Evolutionary conservation across 1,140 invertebrate genomes (phyloP).

Genomic region (Matsumurasca onukii): DNA sequence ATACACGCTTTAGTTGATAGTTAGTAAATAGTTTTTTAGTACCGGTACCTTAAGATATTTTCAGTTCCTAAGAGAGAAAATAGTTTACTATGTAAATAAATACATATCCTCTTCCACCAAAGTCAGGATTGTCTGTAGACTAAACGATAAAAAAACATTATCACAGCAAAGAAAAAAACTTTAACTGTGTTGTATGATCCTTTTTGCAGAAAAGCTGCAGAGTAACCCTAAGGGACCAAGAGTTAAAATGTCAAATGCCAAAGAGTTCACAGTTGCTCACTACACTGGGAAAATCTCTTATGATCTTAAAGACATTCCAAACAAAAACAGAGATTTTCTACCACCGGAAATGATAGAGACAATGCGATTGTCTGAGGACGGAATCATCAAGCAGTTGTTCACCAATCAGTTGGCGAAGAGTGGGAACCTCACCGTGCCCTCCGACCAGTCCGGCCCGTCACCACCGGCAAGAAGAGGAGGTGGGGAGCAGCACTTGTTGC

Average conservation of each 20-base stretch:
- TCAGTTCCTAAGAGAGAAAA: too few relatives aligned
- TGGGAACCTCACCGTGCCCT: constrained; percentile 60
- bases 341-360: constrained; percentile 84
- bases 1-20: too few relatives aligned
- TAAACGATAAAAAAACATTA: too few relatives aligned
- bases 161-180: too few relatives aligned
- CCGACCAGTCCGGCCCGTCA: constrained; percentile 31
- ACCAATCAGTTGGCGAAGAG: constrained; percentile 83
- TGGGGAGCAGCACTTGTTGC: constrained; percentile 56
- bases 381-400: constrained; percentile 76
- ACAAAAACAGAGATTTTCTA: constrained; percentile 87
- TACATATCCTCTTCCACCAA: too few relatives aligned
- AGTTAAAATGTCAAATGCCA: constrained; percentile 60
- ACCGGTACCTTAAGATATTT: too few relatives aligned
- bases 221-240: constrained; percentile 55
- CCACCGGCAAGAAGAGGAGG: constrained; percentile 39
- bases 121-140: too few relatives aligned
- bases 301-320: constrained; percentile 74
- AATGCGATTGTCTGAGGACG: constrained; percentile 71
- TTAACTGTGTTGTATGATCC: neutral
- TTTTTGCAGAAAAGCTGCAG: constrained; percentile 53
- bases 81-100: too few relatives aligned
- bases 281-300: constrained; percentile 84
- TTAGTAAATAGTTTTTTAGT: too few relatives aligned
- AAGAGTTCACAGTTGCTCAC: constrained; percentile 78